Evolutionary conservation across 2,888 invertebrate species (phyloP).

Genomic region (Zootermopsis nevadensis): DNA sequence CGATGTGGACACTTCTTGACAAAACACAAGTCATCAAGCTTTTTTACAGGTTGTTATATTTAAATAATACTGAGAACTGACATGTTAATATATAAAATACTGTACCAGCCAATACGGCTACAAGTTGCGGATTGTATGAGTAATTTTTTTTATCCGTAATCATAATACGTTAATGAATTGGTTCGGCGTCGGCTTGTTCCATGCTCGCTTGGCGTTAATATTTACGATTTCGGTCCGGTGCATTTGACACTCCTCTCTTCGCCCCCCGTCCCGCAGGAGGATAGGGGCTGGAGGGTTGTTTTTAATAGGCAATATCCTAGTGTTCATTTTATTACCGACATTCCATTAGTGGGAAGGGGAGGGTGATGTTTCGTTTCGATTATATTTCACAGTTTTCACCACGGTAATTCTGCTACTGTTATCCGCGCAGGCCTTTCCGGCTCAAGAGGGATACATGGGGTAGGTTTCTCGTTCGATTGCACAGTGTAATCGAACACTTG

Average conservation of each 20-base stretch:
- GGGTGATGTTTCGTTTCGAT: constrained; percentile 12
- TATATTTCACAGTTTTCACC: constrained; percentile 32
- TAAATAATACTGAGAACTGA: too few species aligned
- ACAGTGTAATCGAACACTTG: constrained; percentile 22
- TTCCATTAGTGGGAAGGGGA: constrained; percentile 43
- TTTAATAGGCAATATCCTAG: constrained; percentile 30
- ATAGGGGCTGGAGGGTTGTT: neutral
- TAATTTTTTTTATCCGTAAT: constrained; percentile 5
- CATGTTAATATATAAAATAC: too few species aligned
- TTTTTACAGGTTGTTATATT: too few species aligned
- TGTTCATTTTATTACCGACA: constrained; percentile 48
- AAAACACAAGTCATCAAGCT: too few species aligned
- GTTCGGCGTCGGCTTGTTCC: neutral
- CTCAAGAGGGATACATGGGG: neutral
- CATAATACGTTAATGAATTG: neutral
- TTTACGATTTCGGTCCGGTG: constrained; percentile 47
- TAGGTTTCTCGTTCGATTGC: constrained; percentile 3
- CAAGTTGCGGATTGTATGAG: too few species aligned
- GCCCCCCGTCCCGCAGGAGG: neutral
- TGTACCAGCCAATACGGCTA: too few species aligned
- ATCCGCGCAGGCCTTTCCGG: neutral
- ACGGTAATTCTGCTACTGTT: constrained; percentile 7
- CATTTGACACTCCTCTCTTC: constrained; percentile 38
- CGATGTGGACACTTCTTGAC: too few species aligned
- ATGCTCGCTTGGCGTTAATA: constrained; percentile 3